Evolutionary conservation across 2,888 invertebrate genomes (phyloP), one percentile per base, ranked within the genome.

Genomic region (Eristalis intricaria): DNA sequence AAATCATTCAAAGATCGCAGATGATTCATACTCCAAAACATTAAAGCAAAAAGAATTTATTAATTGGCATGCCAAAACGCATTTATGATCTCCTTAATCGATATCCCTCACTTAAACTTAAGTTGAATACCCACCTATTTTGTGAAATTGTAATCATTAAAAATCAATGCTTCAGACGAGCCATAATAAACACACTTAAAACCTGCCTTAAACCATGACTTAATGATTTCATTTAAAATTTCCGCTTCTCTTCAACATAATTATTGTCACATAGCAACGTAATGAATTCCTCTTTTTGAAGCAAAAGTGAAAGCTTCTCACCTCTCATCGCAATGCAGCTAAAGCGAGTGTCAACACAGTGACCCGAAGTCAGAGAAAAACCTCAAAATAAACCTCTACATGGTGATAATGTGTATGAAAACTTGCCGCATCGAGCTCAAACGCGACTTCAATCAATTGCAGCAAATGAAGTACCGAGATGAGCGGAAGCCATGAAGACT

Each of bases 291-390:
- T 68, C 74, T 77, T 73, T 74, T 35, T 64, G 26, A 22, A 70
- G 63, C 22, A 74, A 86, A 86, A 86, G 86, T 86, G 86, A 86
- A 86, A 86, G 86, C 86, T 86, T 70, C 60, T 78, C 74, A 70
- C 32, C 58, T 86, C 64, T 70, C 50, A 61, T 63, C 75, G 56
- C 71, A 73, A 40, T 83, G 56, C 26, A 65, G 40, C 65, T 58
- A 66, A 81, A 86, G 70, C 60, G 65, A 78, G 70, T 86, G 85
- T 86, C 85, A 78, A 86, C 73, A 78, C 73, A 38, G 35, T 65
- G 60, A 61, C 66, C 63, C 22, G 43, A 11, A 32, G 32, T 50
- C 38, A 78, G 43, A 70, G 23, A 60, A 23, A 65, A 63, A 19
- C 4, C n/a, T 5, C 7, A 43, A 43, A 43, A 43, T n/a, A 43